Evolutionary conservation across 2,797 vertebrate species (phyloP).

Genomic region (Malurus leucopterus): DNA sequence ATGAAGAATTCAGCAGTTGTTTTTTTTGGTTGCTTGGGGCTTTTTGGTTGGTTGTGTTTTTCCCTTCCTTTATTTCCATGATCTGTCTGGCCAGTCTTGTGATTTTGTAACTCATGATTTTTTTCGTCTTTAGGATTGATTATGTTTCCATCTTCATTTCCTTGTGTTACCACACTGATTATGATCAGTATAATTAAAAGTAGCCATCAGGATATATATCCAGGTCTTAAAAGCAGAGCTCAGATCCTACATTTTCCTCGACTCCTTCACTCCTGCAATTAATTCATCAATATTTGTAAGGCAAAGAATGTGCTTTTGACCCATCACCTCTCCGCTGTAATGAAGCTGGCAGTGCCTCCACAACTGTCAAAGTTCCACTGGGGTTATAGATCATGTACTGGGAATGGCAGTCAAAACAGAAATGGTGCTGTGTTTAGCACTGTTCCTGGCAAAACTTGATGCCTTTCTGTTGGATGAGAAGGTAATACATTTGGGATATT

Average conservation of each 20-base stretch:
- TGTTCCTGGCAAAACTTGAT: neutral
- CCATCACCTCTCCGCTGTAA: neutral
- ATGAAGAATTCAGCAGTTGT: neutral
- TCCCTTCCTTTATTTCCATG: neutral
- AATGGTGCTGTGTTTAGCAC: neutral
- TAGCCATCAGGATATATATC: neutral
- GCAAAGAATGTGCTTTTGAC: neutral
- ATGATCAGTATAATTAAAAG: neutral
- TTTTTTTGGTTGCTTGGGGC: neutral
- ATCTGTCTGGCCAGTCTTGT: neutral
- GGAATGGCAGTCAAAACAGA: neutral
- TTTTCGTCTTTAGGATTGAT: neutral
- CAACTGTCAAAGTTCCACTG: neutral
- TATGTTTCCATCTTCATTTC: neutral
- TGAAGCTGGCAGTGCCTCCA: neutral
- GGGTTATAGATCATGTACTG: neutral
- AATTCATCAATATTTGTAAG: neutral
- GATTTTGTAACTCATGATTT: neutral
- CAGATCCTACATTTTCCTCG: neutral
- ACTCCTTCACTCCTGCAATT: neutral
- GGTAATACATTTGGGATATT: neutral
- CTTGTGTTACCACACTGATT: neutral
- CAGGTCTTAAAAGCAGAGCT: neutral
- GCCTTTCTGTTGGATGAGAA: neutral
- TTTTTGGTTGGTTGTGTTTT: neutral